phyloP scores from a whole-genome alignment of 2,797 vertebrate species.

The Pseudomugil gertrudae region DNA sequence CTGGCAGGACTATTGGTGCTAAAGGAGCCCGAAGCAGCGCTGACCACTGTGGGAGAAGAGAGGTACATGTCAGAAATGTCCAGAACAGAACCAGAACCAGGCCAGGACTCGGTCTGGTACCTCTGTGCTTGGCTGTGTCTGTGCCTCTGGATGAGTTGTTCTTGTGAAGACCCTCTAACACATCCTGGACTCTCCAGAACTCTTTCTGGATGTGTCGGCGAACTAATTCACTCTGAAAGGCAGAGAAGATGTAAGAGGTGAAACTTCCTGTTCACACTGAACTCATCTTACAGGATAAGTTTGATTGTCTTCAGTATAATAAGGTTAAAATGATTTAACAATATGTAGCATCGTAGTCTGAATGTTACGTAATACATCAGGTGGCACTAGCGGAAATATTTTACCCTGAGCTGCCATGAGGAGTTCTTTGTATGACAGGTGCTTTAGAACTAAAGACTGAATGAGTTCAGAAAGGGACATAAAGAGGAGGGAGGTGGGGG shows the following conservation, averaged over 20 bases:
- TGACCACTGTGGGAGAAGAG: slow-evolving; percentile 76
- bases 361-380: too few species aligned
- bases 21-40: slow-evolving; percentile 88
- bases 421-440: too few species aligned
- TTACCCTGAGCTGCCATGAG: too few species aligned
- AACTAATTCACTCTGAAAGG: slow-evolving; percentile 88
- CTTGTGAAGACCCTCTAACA: slow-evolving; percentile 94
- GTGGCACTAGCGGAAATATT: too few species aligned
- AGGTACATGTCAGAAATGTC: not conserved
- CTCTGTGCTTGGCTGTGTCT: slow-evolving; percentile 92
- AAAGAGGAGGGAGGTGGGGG: too few species aligned
- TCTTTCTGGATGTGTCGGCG: slow-evolving; percentile 94
- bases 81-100: not conserved
- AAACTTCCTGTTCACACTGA: too few species aligned
- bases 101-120: slow-evolving; percentile 65
- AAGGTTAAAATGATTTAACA: too few species aligned
- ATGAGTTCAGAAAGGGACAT: too few species aligned
- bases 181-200: slow-evolving; percentile 96
- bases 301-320: too few species aligned
- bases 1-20: slow-evolving; percentile 97
- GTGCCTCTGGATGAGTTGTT: slow-evolving; percentile 92
- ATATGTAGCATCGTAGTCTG: too few species aligned
- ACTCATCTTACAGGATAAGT: too few species aligned
- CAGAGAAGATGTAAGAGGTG: not conserved
- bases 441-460: too few species aligned